Evolutionary conservation across 2,113 vertebrate species (phyloP).

Genomic region (Camelus dromedarius): DNA sequence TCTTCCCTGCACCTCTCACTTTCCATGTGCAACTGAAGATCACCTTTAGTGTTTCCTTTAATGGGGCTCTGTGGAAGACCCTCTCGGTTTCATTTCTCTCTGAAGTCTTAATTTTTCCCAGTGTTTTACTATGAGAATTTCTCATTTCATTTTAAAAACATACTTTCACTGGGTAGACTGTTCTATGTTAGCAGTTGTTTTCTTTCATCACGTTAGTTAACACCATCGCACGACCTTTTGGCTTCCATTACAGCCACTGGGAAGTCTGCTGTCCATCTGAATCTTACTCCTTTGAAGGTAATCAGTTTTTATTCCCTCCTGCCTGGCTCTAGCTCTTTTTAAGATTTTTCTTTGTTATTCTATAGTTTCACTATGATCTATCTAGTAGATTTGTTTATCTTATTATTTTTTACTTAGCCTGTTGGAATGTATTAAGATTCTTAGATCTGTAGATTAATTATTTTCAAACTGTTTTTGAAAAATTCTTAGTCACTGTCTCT

Average conservation of each 20-base stretch:
- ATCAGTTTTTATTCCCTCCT: not conserved
- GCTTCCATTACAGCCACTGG: not conserved
- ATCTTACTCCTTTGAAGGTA: not conserved
- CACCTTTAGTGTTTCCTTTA: not conserved
- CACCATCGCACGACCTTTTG: not conserved
- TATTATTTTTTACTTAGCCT: not conserved
- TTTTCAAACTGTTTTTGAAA: not conserved
- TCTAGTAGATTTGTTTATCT: not conserved
- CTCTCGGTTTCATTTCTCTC: not conserved
- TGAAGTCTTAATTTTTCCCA: not conserved
- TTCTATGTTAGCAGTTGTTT: not conserved
- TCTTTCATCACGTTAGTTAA: not conserved
- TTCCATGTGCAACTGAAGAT: not conserved
- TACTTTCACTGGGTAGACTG: not conserved
- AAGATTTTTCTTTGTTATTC: not conserved
- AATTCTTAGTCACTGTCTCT: not conserved
- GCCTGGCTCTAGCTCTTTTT: not conserved
- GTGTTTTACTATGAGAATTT: not conserved
- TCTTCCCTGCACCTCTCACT: not conserved
- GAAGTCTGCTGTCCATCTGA: not conserved
- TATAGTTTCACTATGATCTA: not conserved
- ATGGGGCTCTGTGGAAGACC: not conserved
- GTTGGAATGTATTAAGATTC: not conserved
- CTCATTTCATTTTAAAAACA: not conserved
- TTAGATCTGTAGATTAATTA: not conserved